Evolutionary conservation across 1,140 invertebrate genomes (phyloP).

Genomic region (Zaprionus ghesquierei): DNA sequence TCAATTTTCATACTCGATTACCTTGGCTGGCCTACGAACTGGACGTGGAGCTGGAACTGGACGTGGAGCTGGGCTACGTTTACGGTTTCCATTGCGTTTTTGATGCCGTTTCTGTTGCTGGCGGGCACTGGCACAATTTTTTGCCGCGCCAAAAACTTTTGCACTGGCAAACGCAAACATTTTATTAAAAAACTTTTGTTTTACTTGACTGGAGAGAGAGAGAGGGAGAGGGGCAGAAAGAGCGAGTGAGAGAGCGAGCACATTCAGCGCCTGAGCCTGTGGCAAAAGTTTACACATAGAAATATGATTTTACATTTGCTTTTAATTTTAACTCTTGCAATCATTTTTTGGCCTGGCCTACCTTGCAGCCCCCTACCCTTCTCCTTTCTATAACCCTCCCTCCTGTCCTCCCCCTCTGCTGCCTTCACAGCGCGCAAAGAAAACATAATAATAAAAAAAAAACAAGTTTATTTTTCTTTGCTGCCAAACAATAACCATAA

Average conservation of each 20-base stretch:
- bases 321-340: constrained; percentile 82
- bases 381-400: not conserved
- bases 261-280: constrained; percentile 29
- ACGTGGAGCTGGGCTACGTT: not conserved
- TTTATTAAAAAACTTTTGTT: constrained; percentile 82
- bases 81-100: constrained; percentile 37
- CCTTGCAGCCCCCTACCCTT: constrained; percentile 13
- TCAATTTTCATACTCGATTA: constrained; percentile 81
- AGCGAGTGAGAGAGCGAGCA: not conserved
- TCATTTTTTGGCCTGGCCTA: constrained; percentile 63
- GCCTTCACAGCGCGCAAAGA: not conserved
- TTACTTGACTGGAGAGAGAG: constrained; percentile 45
- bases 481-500: constrained; percentile 77
- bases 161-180: constrained; percentile 73
- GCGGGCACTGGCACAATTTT: constrained; percentile 32
- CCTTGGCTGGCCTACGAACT: constrained; percentile 58
- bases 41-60: not conserved
- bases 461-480: constrained; percentile 68
- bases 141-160: constrained; percentile 49
- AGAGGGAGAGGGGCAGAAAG: not conserved
- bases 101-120: constrained; percentile 41
- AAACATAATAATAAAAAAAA: constrained; percentile 74
- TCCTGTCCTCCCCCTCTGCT: constrained; percentile 1
- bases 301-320: constrained; percentile 82
- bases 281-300: constrained; percentile 78